These are phyloP conservation scores for Pachypeltis micranthus DNA, from an alignment of 1,140 invertebrate genomes.

Conservation along the genomic window DNA sequence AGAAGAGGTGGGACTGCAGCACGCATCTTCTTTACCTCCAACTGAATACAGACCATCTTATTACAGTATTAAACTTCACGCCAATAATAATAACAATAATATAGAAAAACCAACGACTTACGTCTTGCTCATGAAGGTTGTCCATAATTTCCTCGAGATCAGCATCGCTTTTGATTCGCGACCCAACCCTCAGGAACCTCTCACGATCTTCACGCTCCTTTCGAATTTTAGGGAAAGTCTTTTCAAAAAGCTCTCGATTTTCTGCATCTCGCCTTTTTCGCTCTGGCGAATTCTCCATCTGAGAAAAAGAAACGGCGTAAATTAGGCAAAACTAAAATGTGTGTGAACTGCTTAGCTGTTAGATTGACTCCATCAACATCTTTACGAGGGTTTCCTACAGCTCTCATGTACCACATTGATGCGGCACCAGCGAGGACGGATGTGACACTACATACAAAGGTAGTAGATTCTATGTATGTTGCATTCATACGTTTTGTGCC, in stretches of 20 bases:
- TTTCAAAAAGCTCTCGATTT: constrained; percentile 91
- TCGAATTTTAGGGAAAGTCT: constrained; percentile 88
- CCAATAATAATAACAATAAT: neutral
- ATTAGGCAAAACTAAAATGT: no score
- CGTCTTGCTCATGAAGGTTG: constrained; percentile 84
- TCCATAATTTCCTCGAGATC: constrained; percentile 96
- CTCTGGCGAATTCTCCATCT: constrained; percentile 64
- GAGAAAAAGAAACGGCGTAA: constrained; percentile 11
- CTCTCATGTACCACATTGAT: no score
- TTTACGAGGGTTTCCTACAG: no score
- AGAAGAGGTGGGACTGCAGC: neutral
- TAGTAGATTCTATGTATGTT: no score
- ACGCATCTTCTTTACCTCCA: neutral
- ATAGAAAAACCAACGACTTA: constrained; percentile 30
- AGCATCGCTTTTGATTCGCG: constrained; percentile 87
- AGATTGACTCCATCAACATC: no score
- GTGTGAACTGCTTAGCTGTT: no score
- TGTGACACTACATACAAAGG: no score
- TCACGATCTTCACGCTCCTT: constrained; percentile 94
- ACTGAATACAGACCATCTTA: no score
- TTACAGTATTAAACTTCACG: no score
- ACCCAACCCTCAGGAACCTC: constrained; percentile 79
- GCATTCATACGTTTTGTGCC: no score
- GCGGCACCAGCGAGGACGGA: no score
- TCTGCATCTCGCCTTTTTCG: constrained; percentile 81